A percentile compares a stretch with the other conserved stretches of the same genome.
phyloP scores from a whole-genome alignment of 2,797 vertebrate genomes.

The Platyrinchus mystaceus region DNA sequence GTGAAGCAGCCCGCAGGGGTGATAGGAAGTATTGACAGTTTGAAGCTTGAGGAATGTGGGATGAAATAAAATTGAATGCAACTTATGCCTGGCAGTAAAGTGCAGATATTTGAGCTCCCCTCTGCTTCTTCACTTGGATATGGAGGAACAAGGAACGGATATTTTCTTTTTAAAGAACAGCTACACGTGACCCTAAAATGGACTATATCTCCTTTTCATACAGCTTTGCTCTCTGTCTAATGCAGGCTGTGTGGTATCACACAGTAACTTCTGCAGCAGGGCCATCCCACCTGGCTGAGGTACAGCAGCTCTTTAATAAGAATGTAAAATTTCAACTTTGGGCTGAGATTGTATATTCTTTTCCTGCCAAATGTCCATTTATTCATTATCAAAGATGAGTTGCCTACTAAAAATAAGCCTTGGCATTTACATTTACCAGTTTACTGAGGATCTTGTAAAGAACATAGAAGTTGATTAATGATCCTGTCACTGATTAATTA shows the following conservation, averaged over 20 bases:
- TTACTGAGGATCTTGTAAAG: neutral
- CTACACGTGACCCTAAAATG: neutral
- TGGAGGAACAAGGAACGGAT: neutral
- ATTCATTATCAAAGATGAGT: neutral
- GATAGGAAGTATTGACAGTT: neutral
- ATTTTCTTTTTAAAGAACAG: neutral
- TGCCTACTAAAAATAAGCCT: neutral
- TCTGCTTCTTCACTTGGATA: neutral
- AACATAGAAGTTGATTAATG: neutral
- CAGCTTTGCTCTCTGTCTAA: neutral
- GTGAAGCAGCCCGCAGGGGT: neutral
- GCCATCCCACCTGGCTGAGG: neutral
- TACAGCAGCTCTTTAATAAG: neutral
- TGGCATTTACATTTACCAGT: neutral
- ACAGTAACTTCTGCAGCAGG: neutral
- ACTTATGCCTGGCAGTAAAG: neutral
- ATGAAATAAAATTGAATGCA: neutral
- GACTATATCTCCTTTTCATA: neutral
- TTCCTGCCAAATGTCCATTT: neutral
- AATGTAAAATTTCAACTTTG: neutral
- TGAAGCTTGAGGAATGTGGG: neutral
- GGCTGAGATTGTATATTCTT: neutral
- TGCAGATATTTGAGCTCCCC: neutral
- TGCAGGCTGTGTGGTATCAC: neutral
- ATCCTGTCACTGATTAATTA: conserved; percentile 7